These are phyloP conservation scores for Euphydryas editha DNA, from an alignment of 2,888 invertebrate genomes.

Conservation along the genomic window DNA sequence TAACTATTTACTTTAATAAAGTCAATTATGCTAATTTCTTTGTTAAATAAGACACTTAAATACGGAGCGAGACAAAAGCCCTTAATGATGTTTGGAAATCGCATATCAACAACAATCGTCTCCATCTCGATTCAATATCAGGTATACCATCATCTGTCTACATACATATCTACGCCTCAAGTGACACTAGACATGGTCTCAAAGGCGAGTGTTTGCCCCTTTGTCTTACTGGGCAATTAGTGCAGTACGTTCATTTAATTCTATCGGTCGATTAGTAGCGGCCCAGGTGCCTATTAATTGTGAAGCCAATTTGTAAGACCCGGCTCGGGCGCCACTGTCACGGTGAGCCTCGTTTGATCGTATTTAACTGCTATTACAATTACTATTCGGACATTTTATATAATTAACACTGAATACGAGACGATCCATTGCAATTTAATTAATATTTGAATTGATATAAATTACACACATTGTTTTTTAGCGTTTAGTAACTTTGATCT, in stretches of 20 bases:
- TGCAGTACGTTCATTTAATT: slow-evolving; percentile 82
- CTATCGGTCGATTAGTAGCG: slow-evolving; percentile 82
- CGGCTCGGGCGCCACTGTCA: slow-evolving; percentile 57
- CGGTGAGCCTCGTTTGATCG: slow-evolving; percentile 25
- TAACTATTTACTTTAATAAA: not conserved
- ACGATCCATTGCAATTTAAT: slow-evolving; percentile 10
- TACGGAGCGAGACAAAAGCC: slow-evolving; percentile 19
- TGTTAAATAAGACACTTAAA: slow-evolving; percentile 17
- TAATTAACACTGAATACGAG: slow-evolving; percentile 13
- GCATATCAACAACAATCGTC: slow-evolving; percentile 41
- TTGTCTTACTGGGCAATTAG: slow-evolving; percentile 83
- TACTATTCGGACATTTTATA: slow-evolving; percentile 10
- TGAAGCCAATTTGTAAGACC: slow-evolving; percentile 71
- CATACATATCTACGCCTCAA: slow-evolving; percentile 70
- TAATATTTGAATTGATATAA: slow-evolving; percentile 8
- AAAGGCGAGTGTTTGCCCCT: slow-evolving; percentile 82
- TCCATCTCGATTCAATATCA: slow-evolving; percentile 52
- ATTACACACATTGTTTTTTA: not conserved
- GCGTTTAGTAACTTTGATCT: not conserved
- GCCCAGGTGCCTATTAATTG: slow-evolving; percentile 79
- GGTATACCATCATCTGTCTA: slow-evolving; percentile 54
- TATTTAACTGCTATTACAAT: slow-evolving; percentile 22
- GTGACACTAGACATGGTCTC: slow-evolving; percentile 78
- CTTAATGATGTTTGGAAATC: slow-evolving; percentile 34
- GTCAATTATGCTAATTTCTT: not conserved